Percentiles rank a stretch among this genome's conserved stretches.
Conservation (phyloP, 2,797 vertebrate genomes). For the Acipenser ruthenus region DNA sequence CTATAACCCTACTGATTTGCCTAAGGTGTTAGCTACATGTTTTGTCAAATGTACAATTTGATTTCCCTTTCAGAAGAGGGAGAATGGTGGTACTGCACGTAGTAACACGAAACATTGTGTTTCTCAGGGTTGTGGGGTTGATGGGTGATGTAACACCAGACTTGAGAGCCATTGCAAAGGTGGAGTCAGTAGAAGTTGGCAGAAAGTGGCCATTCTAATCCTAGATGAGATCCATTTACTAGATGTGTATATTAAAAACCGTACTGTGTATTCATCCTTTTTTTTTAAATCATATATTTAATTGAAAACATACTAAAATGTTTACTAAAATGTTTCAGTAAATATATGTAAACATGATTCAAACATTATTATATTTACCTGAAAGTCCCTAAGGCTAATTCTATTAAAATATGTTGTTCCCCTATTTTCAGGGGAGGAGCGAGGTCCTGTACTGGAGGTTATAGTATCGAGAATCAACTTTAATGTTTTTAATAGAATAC, state of each 20-base stretch:
- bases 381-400: no score
- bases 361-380: no score
- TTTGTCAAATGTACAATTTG: no score
- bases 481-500: not conserved
- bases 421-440: constrained; percentile 75
- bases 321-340: no score
- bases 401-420: no score
- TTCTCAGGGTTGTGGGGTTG: constrained; percentile 82
- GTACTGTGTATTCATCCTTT: not conserved
- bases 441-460: constrained; percentile 93
- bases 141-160: constrained; percentile 95
- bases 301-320: no score
- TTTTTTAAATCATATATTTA: no score
- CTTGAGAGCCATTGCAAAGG: constrained; percentile 83
- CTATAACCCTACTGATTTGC: no score
- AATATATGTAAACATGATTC: no score
- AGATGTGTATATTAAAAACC: constrained; percentile 54
- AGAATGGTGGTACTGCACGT: no score
- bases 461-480: constrained; percentile 97
- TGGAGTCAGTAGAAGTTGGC: constrained; percentile 94
- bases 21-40: no score
- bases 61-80: no score
- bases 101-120: not conserved
- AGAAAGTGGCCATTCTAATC: constrained; percentile 93
- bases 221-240: constrained; percentile 97